Evolutionary conservation across 1,140 invertebrate genomes (phyloP).

Genomic region (Acyrthosiphon pisum): DNA sequence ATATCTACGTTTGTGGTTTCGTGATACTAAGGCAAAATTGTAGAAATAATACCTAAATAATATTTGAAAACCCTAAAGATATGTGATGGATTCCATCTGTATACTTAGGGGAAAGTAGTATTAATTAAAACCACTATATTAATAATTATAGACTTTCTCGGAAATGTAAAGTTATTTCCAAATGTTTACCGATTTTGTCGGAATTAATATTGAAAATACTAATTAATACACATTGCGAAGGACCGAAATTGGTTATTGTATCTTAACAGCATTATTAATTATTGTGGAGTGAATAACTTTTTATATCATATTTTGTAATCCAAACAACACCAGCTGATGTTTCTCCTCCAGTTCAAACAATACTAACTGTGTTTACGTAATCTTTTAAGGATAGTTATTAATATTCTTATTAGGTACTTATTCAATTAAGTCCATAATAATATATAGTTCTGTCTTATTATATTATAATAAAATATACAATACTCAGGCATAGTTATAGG

Average conservation of each 20-base stretch:
- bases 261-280: not conserved
- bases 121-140: not conserved
- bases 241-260: not conserved
- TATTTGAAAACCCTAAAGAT: too few species aligned
- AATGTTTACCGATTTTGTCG: not conserved
- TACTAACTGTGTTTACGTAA: not conserved
- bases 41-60: too few species aligned
- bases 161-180: not conserved
- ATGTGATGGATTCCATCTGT: too few species aligned
- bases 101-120: not conserved
- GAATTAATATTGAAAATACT: not conserved
- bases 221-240: not conserved
- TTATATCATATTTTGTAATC: not conserved
- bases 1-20: too few species aligned
- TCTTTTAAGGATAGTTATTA: not conserved
- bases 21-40: too few species aligned
- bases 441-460: not conserved
- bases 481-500: not conserved
- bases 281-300: not conserved
- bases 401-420: not conserved
- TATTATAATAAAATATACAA: not conserved
- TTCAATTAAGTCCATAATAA: not conserved
- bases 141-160: not conserved
- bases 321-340: not conserved
- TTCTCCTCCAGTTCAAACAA: not conserved